A percentile compares a stretch with the other conserved stretches of the same genome.
Evolutionary conservation across 2,888 invertebrate species (phyloP).

Genomic region (Sphecodes monilicornis): DNA sequence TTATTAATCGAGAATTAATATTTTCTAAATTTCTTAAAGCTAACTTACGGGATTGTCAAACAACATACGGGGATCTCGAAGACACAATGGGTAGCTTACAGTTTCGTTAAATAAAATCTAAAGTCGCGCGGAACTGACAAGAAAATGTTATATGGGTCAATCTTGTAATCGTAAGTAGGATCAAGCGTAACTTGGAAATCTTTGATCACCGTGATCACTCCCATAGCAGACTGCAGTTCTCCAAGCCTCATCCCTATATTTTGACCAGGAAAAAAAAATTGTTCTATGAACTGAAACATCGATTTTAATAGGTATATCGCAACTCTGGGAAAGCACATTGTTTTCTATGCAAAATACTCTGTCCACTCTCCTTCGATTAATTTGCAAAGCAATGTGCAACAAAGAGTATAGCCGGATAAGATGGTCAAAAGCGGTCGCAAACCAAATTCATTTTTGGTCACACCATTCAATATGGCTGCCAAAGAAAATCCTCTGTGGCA

Average conservation of each 20-base stretch:
- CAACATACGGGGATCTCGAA: too few species aligned
- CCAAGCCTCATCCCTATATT: conserved; percentile 73
- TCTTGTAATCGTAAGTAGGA: conserved; percentile 52
- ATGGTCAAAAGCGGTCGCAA: too few species aligned
- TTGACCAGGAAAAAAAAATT: neutral
- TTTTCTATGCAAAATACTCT: neutral
- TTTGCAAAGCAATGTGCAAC: neutral
- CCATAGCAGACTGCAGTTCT: conserved; percentile 71
- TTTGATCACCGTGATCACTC: conserved; percentile 71
- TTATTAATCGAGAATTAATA: neutral
- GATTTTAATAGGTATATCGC: neutral
- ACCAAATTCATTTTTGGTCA: too few species aligned
- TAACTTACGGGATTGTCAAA: too few species aligned
- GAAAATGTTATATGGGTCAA: conserved; percentile 68
- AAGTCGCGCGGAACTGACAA: conserved; percentile 18
- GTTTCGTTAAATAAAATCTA: conserved; percentile 49
- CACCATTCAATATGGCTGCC: too few species aligned
- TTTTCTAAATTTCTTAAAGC: too few species aligned
- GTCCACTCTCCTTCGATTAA: neutral
- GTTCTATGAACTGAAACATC: neutral
- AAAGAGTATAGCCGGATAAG: too few species aligned
- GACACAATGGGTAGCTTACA: neutral
- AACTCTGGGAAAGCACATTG: neutral
- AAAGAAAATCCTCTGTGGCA: too few species aligned
- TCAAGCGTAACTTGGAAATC: conserved; percentile 74